Base-by-base conservation (phyloP, 2,797 vertebrate genomes). In the Distichodus sexfasciatus region DNA sequence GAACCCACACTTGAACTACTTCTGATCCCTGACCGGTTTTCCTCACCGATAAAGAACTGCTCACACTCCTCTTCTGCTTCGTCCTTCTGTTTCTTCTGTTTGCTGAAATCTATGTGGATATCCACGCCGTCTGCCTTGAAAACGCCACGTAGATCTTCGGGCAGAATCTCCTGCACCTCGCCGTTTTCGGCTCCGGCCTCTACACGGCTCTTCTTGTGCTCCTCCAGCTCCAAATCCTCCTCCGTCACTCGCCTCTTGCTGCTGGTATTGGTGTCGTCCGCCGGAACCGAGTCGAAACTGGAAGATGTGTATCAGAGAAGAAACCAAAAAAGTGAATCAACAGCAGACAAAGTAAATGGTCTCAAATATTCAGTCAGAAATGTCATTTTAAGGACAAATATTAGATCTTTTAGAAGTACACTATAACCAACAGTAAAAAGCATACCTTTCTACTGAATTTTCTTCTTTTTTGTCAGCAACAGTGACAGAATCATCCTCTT, bases 1-100 rank as follows among this genome's bases (percentile, higher is more conserved):
- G n/a, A n/a, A n/a, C n/a, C n/a, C n/a, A n/a, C n/a, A n/a, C n/a
- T n/a, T n/a, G n/a, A n/a, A n/a, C n/a, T n/a, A n/a, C n/a, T n/a
- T n/a, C n/a, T n/a, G n/a, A n/a, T n/a, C n/a, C n/a, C n/a, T n/a
- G n/a, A n/a, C 11, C 8, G 5, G n/a, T 10, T n/a, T 29, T 12
- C 60, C 86, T 87, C 71, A 91, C 90, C 91, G 1, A 92, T 90
- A n/a, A 83, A 88, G 80, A 85, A 90, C 2, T 65, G 76, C 43
- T 89, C 84, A 2, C 7, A 53, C 7, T 72, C 35, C 0, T 75
- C 72, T 1, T 80, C 69, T 0, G 50, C 53, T 1, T 67, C 55
- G 1, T 68, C 41, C 6, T 74, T 55, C 5, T 43, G 46, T 1
- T 79, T 66, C 0, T 72, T 70, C 59, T 2, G 66, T 67, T 65